A percentile compares a stretch with the other conserved stretches of the same genome.
Evolutionary conservation across 2,113 vertebrate genomes (phyloP).

Genomic region (Psammodynastes pulverulentus): DNA sequence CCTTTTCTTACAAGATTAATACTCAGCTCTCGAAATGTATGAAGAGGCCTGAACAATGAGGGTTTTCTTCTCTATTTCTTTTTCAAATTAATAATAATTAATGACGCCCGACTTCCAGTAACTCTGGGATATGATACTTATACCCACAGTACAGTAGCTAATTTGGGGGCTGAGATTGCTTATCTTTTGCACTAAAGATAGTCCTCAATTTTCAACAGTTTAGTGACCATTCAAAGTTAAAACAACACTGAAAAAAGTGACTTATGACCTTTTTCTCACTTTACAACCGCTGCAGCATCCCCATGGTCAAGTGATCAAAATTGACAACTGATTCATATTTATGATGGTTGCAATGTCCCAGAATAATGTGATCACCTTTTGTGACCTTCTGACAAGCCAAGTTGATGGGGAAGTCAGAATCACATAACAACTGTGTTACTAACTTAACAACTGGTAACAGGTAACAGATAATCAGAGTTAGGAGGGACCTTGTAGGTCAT

Average conservation of each 20-base stretch:
- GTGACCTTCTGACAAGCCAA: background rate
- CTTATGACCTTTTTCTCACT: background rate
- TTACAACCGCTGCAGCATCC: background rate
- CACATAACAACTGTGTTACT: background rate
- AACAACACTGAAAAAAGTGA: background rate
- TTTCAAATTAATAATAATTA: background rate
- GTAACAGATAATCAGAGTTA: too few relatives aligned
- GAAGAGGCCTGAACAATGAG: background rate
- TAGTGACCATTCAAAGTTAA: background rate
- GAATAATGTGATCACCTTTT: background rate
- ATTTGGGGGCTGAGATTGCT: background rate
- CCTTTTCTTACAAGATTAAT: background rate
- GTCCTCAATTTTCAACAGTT: background rate
- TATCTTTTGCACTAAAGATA: background rate
- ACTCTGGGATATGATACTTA: background rate
- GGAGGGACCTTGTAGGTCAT: too few relatives aligned
- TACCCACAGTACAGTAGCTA: background rate
- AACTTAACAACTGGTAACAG: background rate
- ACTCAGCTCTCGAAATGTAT: background rate
- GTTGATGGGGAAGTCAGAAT: background rate
- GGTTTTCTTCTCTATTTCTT: background rate
- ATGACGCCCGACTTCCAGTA: background rate
- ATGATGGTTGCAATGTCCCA: background rate
- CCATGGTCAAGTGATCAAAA: background rate
- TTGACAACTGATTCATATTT: background rate